phyloP scores from a whole-genome alignment of 2,888 invertebrate genomes.

The Tachina lurida region DNA sequence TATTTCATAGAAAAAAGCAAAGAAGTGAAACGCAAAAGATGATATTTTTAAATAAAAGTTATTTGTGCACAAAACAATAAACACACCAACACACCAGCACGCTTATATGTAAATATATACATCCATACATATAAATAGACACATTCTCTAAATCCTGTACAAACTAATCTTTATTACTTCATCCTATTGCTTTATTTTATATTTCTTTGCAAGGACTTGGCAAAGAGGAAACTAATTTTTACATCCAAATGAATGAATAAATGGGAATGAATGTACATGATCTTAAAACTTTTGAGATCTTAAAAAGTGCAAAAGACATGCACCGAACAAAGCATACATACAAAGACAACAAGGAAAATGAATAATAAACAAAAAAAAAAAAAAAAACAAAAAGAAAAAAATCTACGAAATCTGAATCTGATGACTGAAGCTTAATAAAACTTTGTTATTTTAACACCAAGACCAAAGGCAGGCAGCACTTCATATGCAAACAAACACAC shows the following conservation, averaged over 20 bases:
- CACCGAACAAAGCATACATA: slow-evolving; percentile 17
- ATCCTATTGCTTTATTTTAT: slow-evolving; percentile 42
- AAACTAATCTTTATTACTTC: slow-evolving; percentile 67
- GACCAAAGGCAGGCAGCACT: slow-evolving; percentile 1
- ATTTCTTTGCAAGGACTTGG: slow-evolving; percentile 11
- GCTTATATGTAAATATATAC: not conserved
- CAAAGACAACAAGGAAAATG: not conserved
- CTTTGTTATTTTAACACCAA: slow-evolving; percentile 69
- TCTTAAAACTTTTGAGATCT: slow-evolving; percentile 53
- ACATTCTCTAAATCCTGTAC: slow-evolving; percentile 56
- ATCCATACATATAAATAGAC: not conserved
- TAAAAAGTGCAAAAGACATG: slow-evolving; percentile 56
- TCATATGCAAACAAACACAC: not conserved
- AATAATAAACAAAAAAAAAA: slow-evolving; percentile 15
- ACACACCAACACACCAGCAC: slow-evolving; percentile 14
- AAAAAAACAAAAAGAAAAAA: not conserved
- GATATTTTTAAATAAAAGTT: slow-evolving; percentile 47
- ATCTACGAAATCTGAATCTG: slow-evolving; percentile 52
- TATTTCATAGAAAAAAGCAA: slow-evolving; percentile 48
- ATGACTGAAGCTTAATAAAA: slow-evolving; percentile 68
- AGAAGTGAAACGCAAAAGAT: not conserved
- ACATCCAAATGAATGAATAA: slow-evolving; percentile 45
- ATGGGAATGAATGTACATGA: slow-evolving; percentile 51
- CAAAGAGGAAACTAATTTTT: slow-evolving; percentile 13
- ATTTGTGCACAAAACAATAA: slow-evolving; percentile 51